A percentile compares a stretch with the other conserved stretches of the same genome.
phyloP scores from a whole-genome alignment of 2,888 invertebrate genomes.

The Melinaea menophilus region DNA sequence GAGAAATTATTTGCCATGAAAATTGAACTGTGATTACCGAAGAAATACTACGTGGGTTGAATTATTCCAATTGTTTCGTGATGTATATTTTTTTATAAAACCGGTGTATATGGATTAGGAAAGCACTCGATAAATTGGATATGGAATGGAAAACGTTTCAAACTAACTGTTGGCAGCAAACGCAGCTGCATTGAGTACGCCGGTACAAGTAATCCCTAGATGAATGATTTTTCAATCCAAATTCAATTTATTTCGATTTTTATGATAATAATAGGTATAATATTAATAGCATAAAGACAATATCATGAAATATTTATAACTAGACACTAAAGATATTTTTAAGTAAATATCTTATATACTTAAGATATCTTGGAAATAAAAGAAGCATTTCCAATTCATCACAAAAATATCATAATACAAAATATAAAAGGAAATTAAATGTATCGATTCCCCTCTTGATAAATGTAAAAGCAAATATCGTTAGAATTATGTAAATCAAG shows the following conservation, averaged over 20 bases:
- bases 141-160: too few species aligned
- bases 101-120: too few species aligned
- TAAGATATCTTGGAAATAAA: background rate
- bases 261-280: too few species aligned
- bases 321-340: too few species aligned
- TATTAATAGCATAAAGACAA: too few species aligned
- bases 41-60: conserved; percentile 36
- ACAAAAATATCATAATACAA: background rate
- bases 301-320: too few species aligned
- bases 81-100: background rate
- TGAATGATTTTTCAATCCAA: background rate
- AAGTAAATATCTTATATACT: background rate
- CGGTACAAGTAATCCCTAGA: too few species aligned
- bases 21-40: conserved; percentile 31
- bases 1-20: conserved; percentile 41
- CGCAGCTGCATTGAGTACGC: too few species aligned
- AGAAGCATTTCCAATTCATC: background rate
- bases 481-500: conserved; percentile 57
- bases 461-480: conserved; percentile 46
- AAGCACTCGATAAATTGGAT: too few species aligned
- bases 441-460: conserved; percentile 15
- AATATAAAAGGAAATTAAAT: conserved; percentile 1
- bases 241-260: background rate
- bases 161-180: too few species aligned
- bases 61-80: background rate